Base-by-base conservation (phyloP, 2,888 invertebrate genomes). In the Dendrolimus pini region DNA sequence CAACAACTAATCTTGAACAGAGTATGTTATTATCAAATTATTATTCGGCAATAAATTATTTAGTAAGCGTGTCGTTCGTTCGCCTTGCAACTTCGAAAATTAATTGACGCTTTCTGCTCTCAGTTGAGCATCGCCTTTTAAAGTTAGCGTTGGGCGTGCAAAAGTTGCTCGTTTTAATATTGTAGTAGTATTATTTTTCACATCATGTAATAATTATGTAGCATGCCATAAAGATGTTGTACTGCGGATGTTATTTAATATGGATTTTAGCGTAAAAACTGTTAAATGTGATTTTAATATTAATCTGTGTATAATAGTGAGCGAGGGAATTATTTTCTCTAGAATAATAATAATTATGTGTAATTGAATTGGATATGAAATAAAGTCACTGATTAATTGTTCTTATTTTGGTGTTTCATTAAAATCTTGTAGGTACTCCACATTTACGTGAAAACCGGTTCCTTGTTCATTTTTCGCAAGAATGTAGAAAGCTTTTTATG, bases 381-480 rank as follows among this genome's bases (percentile, higher is more conserved):
- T 85, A 88, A 88, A 88, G 78, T 86, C 85, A 80, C 80, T 77
- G 76, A 83, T 82, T 84, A 83, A 84, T 71, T 82, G 81, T 83
- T 80, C 70, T 61, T 78, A 73, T 52, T 58, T 66, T 18, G 66
- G 9, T 66, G 61, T 82, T 78, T 83, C 59, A 68, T 68, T 75
- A 64, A 57, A 47, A 18, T 13, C 47, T 7, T 41, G 30, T 6
- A n/a, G 14, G 18, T 42, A 7, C 6, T 41, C 9, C 10, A 53
- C 30, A 30, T 30, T 30, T 30, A 30, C 30, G 30, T 30, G 30
- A 30, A 3, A 30, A 30, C 30, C 30, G 30, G 30, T 30, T 30
- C 30, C 30, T 30, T 30, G 6, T 6, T 30, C 30, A 6, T 30
- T 30, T 30, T 30, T 30, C 30, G 30, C 30, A 30, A 30, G 6